A percentile compares a stretch with the other conserved stretches of the same genome.
phyloP scores from a whole-genome alignment of 2,888 invertebrate genomes.

The Netelia virgata region DNA sequence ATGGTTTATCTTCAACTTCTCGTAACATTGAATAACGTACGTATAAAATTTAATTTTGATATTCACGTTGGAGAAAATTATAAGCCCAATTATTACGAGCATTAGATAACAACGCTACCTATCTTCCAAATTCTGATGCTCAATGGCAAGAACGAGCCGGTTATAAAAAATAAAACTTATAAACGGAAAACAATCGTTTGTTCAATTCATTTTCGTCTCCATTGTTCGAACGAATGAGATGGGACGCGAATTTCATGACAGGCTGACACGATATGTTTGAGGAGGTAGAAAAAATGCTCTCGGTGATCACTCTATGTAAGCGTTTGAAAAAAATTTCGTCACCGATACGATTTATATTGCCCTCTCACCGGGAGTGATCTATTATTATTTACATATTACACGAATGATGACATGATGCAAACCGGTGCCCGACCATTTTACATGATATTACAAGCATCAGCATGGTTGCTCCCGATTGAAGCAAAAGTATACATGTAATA shows the following conservation, averaged over 20 bases:
- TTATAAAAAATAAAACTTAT: background rate
- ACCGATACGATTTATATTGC: slow-evolving; percentile 4
- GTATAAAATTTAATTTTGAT: background rate
- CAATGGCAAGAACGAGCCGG: too few species aligned
- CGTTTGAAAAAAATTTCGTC: slow-evolving; percentile 13
- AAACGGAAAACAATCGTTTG: background rate
- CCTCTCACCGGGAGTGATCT: slow-evolving; percentile 37
- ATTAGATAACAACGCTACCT: background rate
- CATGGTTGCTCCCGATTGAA: slow-evolving; percentile 40
- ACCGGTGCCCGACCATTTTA: slow-evolving; percentile 51
- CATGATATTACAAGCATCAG: slow-evolving; percentile 59
- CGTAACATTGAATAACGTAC: background rate
- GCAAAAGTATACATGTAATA: slow-evolving; percentile 48
- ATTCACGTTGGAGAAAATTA: background rate
- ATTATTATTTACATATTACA: slow-evolving; percentile 57
- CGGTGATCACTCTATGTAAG: background rate
- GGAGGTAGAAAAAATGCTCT: background rate
- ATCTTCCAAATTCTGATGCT: background rate
- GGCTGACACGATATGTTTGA: background rate
- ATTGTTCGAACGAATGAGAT: background rate
- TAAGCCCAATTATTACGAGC: background rate
- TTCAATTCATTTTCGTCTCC: background rate
- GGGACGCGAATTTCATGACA: background rate
- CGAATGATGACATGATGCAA: slow-evolving; percentile 46
- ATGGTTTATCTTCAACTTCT: too few species aligned